Base-by-base conservation (phyloP, 2,113 vertebrate genomes). In the Odontesthes bonariensis region DNA sequence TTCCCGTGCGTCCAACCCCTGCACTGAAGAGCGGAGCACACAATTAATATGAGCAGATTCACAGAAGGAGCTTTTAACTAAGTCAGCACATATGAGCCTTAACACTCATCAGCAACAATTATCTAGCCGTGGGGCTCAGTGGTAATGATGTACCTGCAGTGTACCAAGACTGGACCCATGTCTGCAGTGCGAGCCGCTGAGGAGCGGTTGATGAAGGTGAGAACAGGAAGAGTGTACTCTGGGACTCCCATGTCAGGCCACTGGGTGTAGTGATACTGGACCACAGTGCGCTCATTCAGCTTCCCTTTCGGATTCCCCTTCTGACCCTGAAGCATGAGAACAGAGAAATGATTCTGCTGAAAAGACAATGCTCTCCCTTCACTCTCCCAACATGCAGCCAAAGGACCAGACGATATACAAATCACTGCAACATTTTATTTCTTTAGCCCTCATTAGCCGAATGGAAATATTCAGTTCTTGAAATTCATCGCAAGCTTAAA, bases 191-290 rank as follows among this genome's bases (percentile, higher is more conserved):
- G 94, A 65, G 96, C 96, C 1, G 96, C 95, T 0, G 98, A 98
- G 0, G 98, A 99, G 84, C 97, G 96, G 88, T 96, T 93, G 73
- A 99, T 97, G 52, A 99, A 99, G 58, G 97, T 99, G 78, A 99
- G 96, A 75, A 99, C 98, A 0, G 98, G 98, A 66, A 99, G 95
- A 0, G 98, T 95, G 3, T 99, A 99, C 90, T 99, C 97, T 0
- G 98, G 98, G 10, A 98, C 98, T 0, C 98, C 98, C 98, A 99
- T 99, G 91, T 99, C 98, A 19, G 98, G 98, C 98, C 98, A 99
- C 92, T 99, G 97, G 0, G 98, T 99, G 92, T 99, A 99, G 91
- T 99, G 98, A 73, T 97, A 99, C 91, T 99, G 98, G 56, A 97
- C 95, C 76, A 99, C 95, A 0, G 86, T 92, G 46, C 98, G 93